Evolutionary conservation across 1,140 invertebrate species (phyloP), one percentile per base, ranked within the genome.

Genomic region (Whitmania pigra): DNA sequence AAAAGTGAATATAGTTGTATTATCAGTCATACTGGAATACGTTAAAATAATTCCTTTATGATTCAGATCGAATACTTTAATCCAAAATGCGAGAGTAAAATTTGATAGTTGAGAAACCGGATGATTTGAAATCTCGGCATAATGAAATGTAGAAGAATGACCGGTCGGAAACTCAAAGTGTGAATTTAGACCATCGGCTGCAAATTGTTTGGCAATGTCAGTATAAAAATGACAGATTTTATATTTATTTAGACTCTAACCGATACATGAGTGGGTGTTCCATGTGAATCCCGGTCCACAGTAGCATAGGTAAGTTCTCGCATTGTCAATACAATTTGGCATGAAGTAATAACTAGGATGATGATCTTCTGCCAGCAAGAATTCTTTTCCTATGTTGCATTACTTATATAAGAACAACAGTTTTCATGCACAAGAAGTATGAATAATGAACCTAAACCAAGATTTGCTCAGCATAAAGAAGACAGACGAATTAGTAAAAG

Each of bases 161-260:
- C 60, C 18, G 53, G 53, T 17, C 67, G 75, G 75, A 74, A 81
- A 82, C 70, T 80, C 81, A 36, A 82, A 77, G 40, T 79, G 69
- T 0, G 81, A 82, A 73, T 82, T 78, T 22, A 82, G 75, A 11
- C 81, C 80, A 7, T 77, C 78, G 0, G 81, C 81, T 82, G 76
- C 29, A 63, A 63, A 63, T 5, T 18, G 57, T 11, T 31, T 25
- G 2, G 25, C 54, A 57, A 20, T n/a, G 25, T 25, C 20, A 57
- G 5, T n/a, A 9, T 3, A 57, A 57, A 57, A 57, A 20, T 9
- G 9, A 57, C 54, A 20, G 54, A 57, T 25, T n/a, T 25, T 2
- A 57, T 25, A 57, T n/a, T 31, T 72, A 40, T 36, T 0, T 49
- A 49, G 1, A 1, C 15, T 11, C 57, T 3, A 13, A 63, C 57